Base-by-base conservation (phyloP, 2,797 vertebrate species). In the Trichosurus vulpecula region DNA sequence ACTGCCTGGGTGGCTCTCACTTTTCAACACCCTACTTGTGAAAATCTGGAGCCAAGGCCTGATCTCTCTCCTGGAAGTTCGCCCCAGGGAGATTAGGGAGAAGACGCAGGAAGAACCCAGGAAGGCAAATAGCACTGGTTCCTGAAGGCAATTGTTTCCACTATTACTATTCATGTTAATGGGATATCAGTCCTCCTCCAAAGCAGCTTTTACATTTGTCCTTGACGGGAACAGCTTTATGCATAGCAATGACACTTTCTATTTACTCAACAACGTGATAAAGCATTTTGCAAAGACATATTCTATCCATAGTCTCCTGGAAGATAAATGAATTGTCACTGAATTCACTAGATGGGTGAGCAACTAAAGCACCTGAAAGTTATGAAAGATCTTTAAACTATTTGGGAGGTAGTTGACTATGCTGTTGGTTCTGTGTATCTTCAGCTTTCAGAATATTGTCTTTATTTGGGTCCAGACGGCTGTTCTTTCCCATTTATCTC, bases 171-270 rank as follows among this genome's bases (percentile, higher is more conserved):
- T 97, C 96, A 96, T 94, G 93, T 95, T 96, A 98, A 97, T 96
- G 93, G 91, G 81, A 97, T 95, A 96, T 96, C 95, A 96, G 95
- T 97, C 96, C 96, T 98, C 96, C 94, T 94, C 95, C 96, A 97
- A 98, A 96, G 97, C 97, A 97, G 96, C 97, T 98, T 98, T 98
- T 97, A 98, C 97, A 97, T 97, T 94, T 97, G 97, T 93, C 97
- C 96, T 97, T 97, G 97, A 97, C 96, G 93, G 97, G 97, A 98
- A 57, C 95, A 97, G 95, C 96, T 97, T 98, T 95, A 98, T 98
- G 96, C 96, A 97, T 97, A 98, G 97, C 97, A 97, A 97, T 97
- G 97, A 74, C 54, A 92, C 97, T 97, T 97, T 97, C 98, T 98
- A 97, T 98, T 98, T 98, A 97, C 97, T 94, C 94, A 97, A 92